Evolutionary conservation across 2,113 vertebrate species (phyloP).

Genomic region (Lates calcarifer): DNA sequence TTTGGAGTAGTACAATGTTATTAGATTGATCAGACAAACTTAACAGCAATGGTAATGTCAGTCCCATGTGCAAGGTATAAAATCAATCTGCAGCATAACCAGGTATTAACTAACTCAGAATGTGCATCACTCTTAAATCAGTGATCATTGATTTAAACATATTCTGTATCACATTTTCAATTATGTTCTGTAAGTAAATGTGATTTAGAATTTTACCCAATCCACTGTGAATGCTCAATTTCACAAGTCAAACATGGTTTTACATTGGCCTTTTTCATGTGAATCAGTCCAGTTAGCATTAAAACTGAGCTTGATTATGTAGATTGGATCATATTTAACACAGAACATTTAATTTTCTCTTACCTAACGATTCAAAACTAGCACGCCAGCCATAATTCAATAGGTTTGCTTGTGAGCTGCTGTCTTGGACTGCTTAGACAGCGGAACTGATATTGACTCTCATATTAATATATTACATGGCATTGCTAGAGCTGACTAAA

Average conservation of each 20-base stretch:
- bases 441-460: background rate
- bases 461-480: constrained; percentile 14
- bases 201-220: background rate
- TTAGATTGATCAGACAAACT: background rate
- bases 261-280: background rate
- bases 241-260: background rate
- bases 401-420: background rate
- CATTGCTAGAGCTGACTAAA: constrained; percentile 22
- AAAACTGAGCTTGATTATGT: background rate
- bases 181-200: background rate
- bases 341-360: constrained; percentile 2
- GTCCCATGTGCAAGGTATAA: background rate
- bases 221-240: background rate
- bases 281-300: background rate
- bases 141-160: background rate
- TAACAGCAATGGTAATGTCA: background rate
- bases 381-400: background rate
- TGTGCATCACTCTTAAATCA: too few species aligned
- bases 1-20: background rate
- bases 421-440: background rate
- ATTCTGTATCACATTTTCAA: background rate
- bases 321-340: constrained; percentile 6
- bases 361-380: background rate
- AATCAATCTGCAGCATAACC: background rate
- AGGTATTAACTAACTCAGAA: too few species aligned